phyloP scores from a whole-genome alignment of 2,113 vertebrate genomes.

The Rallus limicola region DNA sequence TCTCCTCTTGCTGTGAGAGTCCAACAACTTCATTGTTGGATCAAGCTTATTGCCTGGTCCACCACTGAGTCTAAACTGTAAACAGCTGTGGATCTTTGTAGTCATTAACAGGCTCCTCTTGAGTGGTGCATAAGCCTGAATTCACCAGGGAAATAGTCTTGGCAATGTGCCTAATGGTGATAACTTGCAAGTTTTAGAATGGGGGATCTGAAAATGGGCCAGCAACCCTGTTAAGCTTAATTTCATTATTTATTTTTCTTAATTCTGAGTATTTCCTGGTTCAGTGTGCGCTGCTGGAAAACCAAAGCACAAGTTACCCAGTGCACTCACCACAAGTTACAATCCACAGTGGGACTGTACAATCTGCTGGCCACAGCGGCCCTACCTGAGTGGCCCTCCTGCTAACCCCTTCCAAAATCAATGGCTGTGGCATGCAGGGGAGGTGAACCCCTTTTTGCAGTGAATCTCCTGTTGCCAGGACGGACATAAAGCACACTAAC shows the following conservation, averaged over 20 bases:
- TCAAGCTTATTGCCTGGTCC: conserved; percentile 67
- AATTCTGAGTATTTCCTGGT: conserved; percentile 11
- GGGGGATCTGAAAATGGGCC: conserved; percentile 66
- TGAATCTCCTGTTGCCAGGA: background rate
- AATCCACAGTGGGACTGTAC: background rate
- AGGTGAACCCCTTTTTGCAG: background rate
- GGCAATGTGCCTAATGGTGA: conserved; percentile 65
- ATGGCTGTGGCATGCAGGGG: background rate
- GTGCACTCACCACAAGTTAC: background rate
- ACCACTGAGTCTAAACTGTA: conserved; percentile 66
- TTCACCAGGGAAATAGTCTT: conserved; percentile 59
- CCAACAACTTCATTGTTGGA: conserved; percentile 65
- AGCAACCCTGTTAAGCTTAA: conserved; percentile 66
- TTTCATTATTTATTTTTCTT: conserved; percentile 70
- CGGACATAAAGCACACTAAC: background rate
- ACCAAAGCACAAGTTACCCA: background rate
- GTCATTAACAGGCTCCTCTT: conserved; percentile 71
- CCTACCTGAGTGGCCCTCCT: background rate
- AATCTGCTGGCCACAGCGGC: background rate
- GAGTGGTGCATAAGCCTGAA: conserved; percentile 60
- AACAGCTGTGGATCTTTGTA: conserved; percentile 73
- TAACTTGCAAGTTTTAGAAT: conserved; percentile 64
- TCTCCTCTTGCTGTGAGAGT: conserved; percentile 55
- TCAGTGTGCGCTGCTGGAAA: conserved; percentile 35
- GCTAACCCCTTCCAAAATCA: background rate